Conservation (phyloP, 2,113 vertebrate species). For the Heloderma charlesbogerti region DNA sequence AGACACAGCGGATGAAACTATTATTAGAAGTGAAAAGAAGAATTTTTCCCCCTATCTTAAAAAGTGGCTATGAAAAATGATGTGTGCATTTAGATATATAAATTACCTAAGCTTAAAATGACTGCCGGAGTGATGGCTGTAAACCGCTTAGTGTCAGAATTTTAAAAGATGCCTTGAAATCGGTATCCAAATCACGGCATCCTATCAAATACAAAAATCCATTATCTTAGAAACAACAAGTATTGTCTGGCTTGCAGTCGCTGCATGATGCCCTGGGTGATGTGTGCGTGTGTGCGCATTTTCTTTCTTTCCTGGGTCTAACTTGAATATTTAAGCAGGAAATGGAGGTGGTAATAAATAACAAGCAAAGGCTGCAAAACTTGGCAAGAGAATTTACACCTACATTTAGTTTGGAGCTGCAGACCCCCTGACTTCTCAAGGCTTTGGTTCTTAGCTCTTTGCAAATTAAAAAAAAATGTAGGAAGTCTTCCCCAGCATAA, state of each 20-base stretch:
- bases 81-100: constrained; percentile 20
- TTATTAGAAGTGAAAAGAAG: not conserved
- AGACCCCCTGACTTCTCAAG: too few relatives aligned
- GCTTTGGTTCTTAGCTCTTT: not conserved
- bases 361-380: not conserved
- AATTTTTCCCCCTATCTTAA: not conserved
- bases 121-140: constrained; percentile 6
- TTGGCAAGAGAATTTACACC: not conserved
- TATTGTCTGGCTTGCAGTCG: not conserved
- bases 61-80: not conserved
- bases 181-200: not conserved
- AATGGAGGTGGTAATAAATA: not conserved
- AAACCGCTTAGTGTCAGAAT: constrained; percentile 17
- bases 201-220: constrained; percentile 2
- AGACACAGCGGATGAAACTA: not conserved
- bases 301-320: not conserved
- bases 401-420: not conserved
- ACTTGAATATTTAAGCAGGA: constrained; percentile 18
- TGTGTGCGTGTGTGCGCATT: not conserved
- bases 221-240: constrained; percentile 14
- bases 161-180: not conserved
- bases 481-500: too few relatives aligned
- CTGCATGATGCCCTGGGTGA: not conserved
- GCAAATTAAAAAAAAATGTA: not conserved
- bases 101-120: constrained; percentile 21